Evolutionary conservation across 2,113 vertebrate genomes (phyloP).

Genomic region (Ctenomys sociabilis): DNA sequence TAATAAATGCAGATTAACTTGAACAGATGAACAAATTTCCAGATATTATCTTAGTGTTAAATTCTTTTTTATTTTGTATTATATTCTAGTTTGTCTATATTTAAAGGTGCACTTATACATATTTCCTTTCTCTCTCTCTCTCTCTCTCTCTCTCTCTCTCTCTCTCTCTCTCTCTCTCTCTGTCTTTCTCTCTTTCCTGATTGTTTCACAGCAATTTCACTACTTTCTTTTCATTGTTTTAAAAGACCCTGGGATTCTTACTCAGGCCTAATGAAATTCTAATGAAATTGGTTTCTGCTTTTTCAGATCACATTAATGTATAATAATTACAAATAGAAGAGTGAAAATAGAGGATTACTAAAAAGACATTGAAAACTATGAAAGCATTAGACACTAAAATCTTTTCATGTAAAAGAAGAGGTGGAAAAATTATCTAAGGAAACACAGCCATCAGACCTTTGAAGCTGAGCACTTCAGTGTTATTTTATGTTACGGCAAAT

Average conservation of each 20-base stretch:
- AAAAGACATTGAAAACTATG: conserved; percentile 17
- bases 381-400: neutral
- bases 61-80: neutral
- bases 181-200: neutral
- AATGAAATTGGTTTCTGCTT: neutral
- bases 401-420: neutral
- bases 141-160: too few relatives aligned
- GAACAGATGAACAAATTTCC: neutral
- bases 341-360: neutral
- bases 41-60: neutral
- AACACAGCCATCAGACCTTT: neutral
- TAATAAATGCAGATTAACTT: neutral
- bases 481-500: conserved; percentile 30
- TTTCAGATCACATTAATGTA: neutral
- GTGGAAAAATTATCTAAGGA: neutral
- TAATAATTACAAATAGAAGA: neutral
- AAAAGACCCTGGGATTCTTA: neutral
- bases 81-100: neutral
- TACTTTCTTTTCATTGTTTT: neutral
- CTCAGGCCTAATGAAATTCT: neutral
- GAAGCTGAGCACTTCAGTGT: neutral
- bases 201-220: neutral
- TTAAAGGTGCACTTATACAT: neutral
- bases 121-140: neutral
- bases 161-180: neutral